Base-by-base conservation (phyloP, 2,888 invertebrate species). In the Epiblema foenella region DNA sequence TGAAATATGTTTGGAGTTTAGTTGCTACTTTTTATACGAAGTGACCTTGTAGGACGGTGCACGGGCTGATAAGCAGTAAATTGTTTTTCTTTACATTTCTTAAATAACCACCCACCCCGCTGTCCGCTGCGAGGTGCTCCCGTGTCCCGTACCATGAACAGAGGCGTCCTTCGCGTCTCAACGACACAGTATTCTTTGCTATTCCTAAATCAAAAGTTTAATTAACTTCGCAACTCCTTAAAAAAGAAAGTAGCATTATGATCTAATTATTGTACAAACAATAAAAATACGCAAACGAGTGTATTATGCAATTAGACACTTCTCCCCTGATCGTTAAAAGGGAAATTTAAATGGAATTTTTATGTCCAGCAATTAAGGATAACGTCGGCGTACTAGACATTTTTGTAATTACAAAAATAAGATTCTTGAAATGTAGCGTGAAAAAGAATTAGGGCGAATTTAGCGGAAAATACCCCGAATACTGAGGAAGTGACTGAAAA, bases 271-370 rank as follows among this genome's bases (percentile, higher is more conserved):
- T 91, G 90, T 90, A 89, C 87, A 85, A 85, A 91, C 92, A 88
- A 93, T 93, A 93, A 93, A 93, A 93, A 93, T 93, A 93, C 93
- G 93, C 89, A 92, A 93, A 93, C 93, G 93, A 93, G 93, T 93
- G 89, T 93, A 93, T 93, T 93, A 93, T 93, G 91, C 93, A 93
- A 93, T 93, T 93, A 93, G 93, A 91, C 91, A 92, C 91, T 90
- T 91, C 89, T 90, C 91, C 90, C 84, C 84, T 82, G 90, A 93
- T 93, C 91, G 92, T 93, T 93, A 93, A 93, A 93, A 93, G 89
- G 93, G 91, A 93, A 94, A 94, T 93, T 94, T 93, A 91, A 93
- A 94, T 94, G 93, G 93, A 94, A 93, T 94, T 94, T 93, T 93
- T 93, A 93, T 93, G 93, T 93, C 89, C 91, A 91, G 91, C 92